These are phyloP conservation scores for Boleophthalmus pectinirostris DNA, from an alignment of 2,113 vertebrate genomes.

Conservation along the genomic window DNA sequence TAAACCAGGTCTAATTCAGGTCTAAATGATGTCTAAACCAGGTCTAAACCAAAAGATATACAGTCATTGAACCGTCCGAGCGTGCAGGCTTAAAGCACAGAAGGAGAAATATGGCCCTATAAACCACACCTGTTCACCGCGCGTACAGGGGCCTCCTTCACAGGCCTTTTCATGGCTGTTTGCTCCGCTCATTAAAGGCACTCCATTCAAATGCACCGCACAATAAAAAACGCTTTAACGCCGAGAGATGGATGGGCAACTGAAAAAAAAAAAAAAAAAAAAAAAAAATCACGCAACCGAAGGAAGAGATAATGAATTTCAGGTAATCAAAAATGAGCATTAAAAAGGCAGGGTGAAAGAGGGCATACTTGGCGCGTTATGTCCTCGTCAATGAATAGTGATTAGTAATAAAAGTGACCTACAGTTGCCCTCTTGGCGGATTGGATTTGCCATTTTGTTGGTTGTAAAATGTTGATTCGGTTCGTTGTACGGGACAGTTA, in stretches of 20 bases:
- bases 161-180: constrained; percentile 48
- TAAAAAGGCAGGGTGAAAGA: not conserved
- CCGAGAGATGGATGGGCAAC: not conserved
- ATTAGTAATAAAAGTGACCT: constrained; percentile 12
- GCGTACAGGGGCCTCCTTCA: constrained; percentile 42
- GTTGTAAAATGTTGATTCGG: constrained; percentile 4
- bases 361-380: not conserved
- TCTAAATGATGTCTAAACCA: constrained; percentile 8
- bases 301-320: not conserved
- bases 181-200: constrained; percentile 48
- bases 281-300: not conserved
- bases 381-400: constrained; percentile 9
- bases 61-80: not conserved
- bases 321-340: constrained; percentile 7
- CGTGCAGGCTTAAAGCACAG: constrained; percentile 36
- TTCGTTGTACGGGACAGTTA: not conserved
- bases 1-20: constrained; percentile 5
- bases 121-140: constrained; percentile 68
- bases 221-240: constrained; percentile 31
- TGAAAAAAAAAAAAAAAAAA: not conserved
- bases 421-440: not conserved
- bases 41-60: constrained; percentile 10
- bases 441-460: constrained; percentile 10
- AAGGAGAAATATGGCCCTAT: constrained; percentile 44
- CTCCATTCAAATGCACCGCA: constrained; percentile 47